Evolutionary conservation across 2,113 vertebrate genomes (phyloP), one percentile per base, ranked within the genome.

Genomic region (Scomber japonicus): DNA sequence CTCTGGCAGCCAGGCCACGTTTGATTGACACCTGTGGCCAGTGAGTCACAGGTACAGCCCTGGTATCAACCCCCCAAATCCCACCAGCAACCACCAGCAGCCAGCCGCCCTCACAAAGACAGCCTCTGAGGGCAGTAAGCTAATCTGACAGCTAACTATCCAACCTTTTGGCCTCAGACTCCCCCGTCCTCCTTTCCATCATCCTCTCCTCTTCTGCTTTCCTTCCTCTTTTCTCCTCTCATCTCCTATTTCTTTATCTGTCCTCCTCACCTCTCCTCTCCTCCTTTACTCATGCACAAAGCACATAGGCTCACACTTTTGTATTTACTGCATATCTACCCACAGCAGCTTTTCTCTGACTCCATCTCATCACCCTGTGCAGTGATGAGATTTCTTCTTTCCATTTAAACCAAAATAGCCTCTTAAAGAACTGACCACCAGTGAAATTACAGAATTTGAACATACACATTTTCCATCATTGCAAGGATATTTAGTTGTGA

Each of bases 11-110:
- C 30, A 3, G 88, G 71, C 66, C 3, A 48, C 17, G 4, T 83
- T 73, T 88, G 90, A 92, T 69, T 90, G 90, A 86, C 87, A 87
- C 50, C 71, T 87, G 89, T 78, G 88, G 89, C 67, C 77, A 45
- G 74, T 90, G 89, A 91, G 81, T 93, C 90, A 93, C 80, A 55
- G 73, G 81, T 75, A 84, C 68, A 75, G 53, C 80, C 57, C 64
- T 11, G 0, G 53, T 70, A 78, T 70, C 64, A 55, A 53, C 73
- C 73, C 49, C 19, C 14, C 11, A 54, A 19, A 49, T 24, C 59
- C 63, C 65, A 49, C 46, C 50, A n/a, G n/a, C 31, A 44, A 16
- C 30, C 62, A 16, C 50, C 66, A 69, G 45, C 65, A 65, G 14
- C 72, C 54, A 76, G 73, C 48, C 10, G 3, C 64, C 71, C 66